Evolutionary conservation across 2,888 invertebrate genomes (phyloP), one percentile per base, ranked within the genome.

Genomic region (Brenthis hecate): DNA sequence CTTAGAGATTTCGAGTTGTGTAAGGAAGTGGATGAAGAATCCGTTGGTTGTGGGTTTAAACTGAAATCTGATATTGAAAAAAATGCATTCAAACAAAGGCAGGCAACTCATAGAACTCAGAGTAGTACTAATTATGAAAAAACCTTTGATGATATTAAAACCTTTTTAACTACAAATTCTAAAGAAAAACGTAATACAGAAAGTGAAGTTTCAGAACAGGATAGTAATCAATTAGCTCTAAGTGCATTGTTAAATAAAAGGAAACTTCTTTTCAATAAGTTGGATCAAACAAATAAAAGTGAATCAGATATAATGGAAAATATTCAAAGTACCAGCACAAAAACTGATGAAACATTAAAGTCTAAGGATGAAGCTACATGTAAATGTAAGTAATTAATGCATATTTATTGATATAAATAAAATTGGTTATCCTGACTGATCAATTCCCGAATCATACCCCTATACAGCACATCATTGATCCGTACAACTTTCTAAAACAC

Each of bases 11-110:
- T 89, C 8, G 79, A 84, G 50, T 72, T 79, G 3, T 89, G 85
- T 65, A 86, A 87, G 75, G 87, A 82, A 60, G 16, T 82, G 5
- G 84, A 88, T 13, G 85, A 87, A 19, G 72, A 73, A 0, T 80
- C 86, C 0, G 13, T 80, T 0, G 89, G 88, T 0, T 77, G 86
- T 67, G 88, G 47, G 8, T 51, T 19, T 14, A 11, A 36, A 53
- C 14, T 13, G 14, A 62, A 14, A 53, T 43, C 62, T 19, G 6
- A 16, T 0, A 2, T 16, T 5, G 13, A 43, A 6, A 5, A 53
- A 2, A 62, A 19, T 13, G 32, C 36, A 13, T 32, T 36, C 36
- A 65, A 36, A 55, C 11, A n/a, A 14, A 60, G 28, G 57, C 28
- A 5, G 14, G 43, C 28, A n/a, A 61, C 43, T 66, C 67, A 14